phyloP scores from a whole-genome alignment of 2,113 vertebrate genomes.

The Sus scrofa region DNA sequence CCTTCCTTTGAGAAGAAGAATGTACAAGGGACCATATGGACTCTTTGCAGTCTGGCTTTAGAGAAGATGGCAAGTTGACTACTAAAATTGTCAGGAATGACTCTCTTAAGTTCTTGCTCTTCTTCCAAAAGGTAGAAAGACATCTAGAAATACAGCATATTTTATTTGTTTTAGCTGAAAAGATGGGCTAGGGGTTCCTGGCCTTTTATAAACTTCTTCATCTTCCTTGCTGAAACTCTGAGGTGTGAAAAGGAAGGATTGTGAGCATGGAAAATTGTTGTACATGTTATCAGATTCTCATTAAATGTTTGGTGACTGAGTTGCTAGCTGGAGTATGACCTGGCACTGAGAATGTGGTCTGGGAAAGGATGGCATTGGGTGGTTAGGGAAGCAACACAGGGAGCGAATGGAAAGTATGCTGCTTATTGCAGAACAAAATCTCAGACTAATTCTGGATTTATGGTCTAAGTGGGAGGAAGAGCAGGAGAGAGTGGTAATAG shows the following conservation, averaged over 20 bases:
- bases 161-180: slow-evolving; percentile 57
- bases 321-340: slow-evolving; percentile 2
- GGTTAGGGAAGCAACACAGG: background rate
- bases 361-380: background rate
- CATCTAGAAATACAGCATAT: background rate
- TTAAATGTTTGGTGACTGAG: slow-evolving; percentile 10
- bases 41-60: background rate
- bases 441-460: background rate
- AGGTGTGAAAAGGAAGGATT: background rate
- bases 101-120: background rate
- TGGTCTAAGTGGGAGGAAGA: background rate
- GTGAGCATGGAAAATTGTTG: background rate
- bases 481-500: background rate
- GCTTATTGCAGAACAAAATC: background rate
- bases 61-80: background rate
- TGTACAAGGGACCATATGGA: background rate
- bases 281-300: slow-evolving; percentile 45
- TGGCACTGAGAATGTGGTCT: background rate
- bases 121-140: slow-evolving; percentile 6
- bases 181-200: background rate
- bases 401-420: background rate
- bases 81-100: background rate
- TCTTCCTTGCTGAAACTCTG: background rate
- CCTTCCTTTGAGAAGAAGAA: slow-evolving; percentile 25
- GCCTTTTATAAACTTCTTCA: slow-evolving; percentile 45